Evolutionary conservation across 2,888 invertebrate genomes (phyloP).

Genomic region (Eristalis pertinax): DNA sequence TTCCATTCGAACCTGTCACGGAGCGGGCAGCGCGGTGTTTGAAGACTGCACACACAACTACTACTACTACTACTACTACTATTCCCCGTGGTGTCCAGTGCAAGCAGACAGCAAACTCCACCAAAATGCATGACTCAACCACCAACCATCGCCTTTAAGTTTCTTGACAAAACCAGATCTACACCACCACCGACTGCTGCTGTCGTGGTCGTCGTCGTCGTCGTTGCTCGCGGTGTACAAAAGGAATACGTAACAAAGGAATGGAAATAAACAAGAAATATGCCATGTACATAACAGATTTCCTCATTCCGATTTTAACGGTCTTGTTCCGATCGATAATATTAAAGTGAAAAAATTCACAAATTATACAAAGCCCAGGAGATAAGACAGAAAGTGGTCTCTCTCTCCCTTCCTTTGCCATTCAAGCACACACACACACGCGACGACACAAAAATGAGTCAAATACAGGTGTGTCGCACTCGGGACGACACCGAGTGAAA

Average conservation of each 20-base stretch:
- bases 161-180: constrained; percentile 40
- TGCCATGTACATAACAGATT: constrained; percentile 13
- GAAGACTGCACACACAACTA: not conserved
- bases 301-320: constrained; percentile 23
- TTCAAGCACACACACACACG: not conserved
- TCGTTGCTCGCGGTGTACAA: not conserved
- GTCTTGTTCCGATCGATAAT: constrained; percentile 25
- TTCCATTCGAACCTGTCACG: constrained; percentile 45
- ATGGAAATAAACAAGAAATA: constrained; percentile 3
- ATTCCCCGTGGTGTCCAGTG: not conserved
- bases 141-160: not conserved
- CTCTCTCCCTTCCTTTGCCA: not conserved
- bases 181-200: not conserved
- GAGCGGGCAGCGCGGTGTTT: not conserved
- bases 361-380: constrained; percentile 13
- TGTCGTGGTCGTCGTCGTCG: too few species aligned
- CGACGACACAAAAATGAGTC: constrained; percentile 43
- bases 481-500: constrained; percentile 61
- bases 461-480: constrained; percentile 66
- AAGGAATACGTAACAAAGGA: not conserved
- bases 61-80: too few species aligned
- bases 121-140: constrained; percentile 48
- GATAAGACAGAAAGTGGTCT: constrained; percentile 1
- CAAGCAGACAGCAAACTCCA: not conserved
- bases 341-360: constrained; percentile 7